Evolutionary conservation across 92 coral and sea anemone genomes (phyloP).

Genomic region (Blastomussa wellsi): DNA sequence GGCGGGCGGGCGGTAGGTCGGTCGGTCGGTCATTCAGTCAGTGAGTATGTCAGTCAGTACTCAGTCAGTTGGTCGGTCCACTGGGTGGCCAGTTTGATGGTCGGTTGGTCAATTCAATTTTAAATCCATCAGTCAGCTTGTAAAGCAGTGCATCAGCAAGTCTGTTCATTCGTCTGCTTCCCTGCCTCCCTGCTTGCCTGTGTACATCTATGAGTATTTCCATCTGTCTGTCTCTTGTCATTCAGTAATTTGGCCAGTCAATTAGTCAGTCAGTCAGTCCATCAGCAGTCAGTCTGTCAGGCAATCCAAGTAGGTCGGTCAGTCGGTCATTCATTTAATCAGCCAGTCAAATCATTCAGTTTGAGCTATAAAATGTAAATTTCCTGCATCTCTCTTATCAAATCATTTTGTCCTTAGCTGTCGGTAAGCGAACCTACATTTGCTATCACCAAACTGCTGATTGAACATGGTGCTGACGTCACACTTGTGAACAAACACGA

Average conservation of each 20-base stretch:
- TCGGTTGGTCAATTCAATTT: background rate
- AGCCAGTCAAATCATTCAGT: background rate
- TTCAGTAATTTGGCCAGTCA: no score
- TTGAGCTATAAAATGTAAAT: background rate
- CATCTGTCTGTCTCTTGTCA: background rate
- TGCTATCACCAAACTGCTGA: slow-evolving; percentile 52
- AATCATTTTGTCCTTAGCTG: slow-evolving; percentile 5
- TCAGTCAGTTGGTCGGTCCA: background rate
- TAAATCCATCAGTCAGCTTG: background rate
- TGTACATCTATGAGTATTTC: background rate
- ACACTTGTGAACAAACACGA: slow-evolving; percentile 51
- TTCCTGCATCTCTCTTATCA: background rate
- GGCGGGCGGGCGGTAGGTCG: background rate
- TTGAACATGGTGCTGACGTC: slow-evolving; percentile 70
- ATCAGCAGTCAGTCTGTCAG: no score
- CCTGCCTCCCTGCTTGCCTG: background rate
- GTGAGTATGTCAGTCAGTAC: background rate
- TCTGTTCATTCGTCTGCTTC: background rate
- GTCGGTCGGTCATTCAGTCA: background rate
- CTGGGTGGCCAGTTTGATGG: background rate
- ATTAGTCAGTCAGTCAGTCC: background rate
- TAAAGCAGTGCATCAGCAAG: background rate
- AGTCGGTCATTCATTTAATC: no score
- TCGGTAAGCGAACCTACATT: slow-evolving; percentile 30
- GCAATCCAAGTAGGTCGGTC: no score